Evolutionary conservation across 2,888 invertebrate species (phyloP).

Genomic region (Alviniconcha strummeri): DNA sequence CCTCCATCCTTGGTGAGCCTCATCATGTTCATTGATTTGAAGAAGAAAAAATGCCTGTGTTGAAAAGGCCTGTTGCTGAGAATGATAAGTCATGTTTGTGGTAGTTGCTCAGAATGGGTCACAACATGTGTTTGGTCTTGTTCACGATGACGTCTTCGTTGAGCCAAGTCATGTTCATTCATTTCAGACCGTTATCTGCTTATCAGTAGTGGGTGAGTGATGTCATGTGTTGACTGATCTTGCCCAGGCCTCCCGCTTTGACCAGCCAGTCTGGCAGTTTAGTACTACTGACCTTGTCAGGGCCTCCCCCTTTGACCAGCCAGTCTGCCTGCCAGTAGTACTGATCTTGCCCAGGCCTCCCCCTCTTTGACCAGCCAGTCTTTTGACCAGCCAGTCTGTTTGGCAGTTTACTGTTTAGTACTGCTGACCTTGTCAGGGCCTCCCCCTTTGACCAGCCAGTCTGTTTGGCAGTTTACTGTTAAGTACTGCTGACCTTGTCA

Average conservation of each 20-base stretch:
- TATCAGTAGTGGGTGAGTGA: background rate
- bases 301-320: no score
- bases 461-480: background rate
- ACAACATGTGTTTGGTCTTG: no score
- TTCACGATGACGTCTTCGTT: no score
- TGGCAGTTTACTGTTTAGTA: no score
- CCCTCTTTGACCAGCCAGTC: background rate
- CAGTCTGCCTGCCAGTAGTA: no score
- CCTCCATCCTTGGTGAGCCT: slow-evolving; percentile 24
- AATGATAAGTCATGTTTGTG: background rate
- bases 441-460: no score
- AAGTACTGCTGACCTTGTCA: background rate
- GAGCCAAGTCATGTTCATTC: no score
- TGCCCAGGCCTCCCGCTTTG: background rate
- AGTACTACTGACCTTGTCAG: background rate
- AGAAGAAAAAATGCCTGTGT: no score
- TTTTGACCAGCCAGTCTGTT: background rate
- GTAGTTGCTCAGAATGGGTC: background rate
- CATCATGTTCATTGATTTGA: no score
- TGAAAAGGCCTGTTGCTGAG: background rate
- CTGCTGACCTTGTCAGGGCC: no score
- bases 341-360: no score
- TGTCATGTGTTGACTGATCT: no score
- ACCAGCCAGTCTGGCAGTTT: background rate
- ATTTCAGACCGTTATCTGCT: background rate